These are phyloP conservation scores for Stigmatopora nigra DNA, from an alignment of 2,113 vertebrate genomes.

Conservation along the genomic window DNA sequence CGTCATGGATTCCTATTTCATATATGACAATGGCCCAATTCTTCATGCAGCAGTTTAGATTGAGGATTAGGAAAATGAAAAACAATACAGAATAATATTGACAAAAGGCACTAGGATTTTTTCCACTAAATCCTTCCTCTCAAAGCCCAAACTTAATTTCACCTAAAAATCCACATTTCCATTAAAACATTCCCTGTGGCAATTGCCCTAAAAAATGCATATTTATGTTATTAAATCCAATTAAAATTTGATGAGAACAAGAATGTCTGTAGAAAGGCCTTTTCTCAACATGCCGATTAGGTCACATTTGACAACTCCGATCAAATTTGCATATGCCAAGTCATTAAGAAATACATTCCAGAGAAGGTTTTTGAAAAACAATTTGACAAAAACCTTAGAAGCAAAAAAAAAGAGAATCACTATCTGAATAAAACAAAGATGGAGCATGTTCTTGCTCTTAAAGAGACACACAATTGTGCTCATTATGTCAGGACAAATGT, in stretches of 20 bases:
- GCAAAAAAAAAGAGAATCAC: neutral
- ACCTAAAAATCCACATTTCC: conserved; percentile 16
- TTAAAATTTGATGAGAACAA: conserved; percentile 25
- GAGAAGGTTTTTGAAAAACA: neutral
- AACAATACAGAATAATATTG: conserved; percentile 5
- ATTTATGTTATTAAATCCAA: conserved; percentile 49
- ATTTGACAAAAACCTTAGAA: neutral
- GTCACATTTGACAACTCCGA: conserved; percentile 9
- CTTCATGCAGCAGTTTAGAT: neutral
- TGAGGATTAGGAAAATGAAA: neutral
- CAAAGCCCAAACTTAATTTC: conserved; percentile 10
- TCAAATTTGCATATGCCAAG: neutral
- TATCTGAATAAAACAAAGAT: neutral
- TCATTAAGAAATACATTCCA: neutral
- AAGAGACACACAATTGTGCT: neutral
- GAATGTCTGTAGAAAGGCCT: conserved; percentile 23
- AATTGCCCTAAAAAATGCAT: conserved; percentile 30
- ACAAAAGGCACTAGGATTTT: neutral
- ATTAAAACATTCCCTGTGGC: conserved; percentile 34
- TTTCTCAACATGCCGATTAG: conserved; percentile 24
- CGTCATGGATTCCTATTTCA: too few species aligned
- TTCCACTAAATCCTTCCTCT: conserved; percentile 14
- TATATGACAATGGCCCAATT: neutral
- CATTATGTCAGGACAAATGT: neutral
- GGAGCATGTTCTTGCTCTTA: neutral